Percentiles rank a stretch among this genome's conserved stretches.
phyloP scores from a whole-genome alignment of 2,888 invertebrate genomes.

The Ischnus inquisitorius region DNA sequence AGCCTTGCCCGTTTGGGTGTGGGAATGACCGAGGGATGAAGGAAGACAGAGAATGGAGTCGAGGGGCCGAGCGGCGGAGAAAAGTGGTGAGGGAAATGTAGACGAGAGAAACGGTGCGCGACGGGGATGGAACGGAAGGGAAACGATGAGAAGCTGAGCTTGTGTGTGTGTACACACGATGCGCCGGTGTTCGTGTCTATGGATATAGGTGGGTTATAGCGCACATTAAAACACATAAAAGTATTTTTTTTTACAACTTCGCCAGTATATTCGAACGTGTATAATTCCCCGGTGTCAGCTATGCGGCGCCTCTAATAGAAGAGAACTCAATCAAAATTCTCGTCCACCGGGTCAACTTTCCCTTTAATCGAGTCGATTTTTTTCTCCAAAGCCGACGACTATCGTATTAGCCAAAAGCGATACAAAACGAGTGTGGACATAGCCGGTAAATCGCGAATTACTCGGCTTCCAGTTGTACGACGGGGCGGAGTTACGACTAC shows the following conservation, averaged over 20 bases:
- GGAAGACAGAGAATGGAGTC: constrained; percentile 45
- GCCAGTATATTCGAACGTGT: no score
- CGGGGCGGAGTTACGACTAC: not conserved
- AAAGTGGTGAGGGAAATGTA: constrained; percentile 35
- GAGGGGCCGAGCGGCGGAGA: constrained; percentile 47
- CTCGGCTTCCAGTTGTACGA: not conserved
- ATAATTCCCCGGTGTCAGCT: constrained; percentile 58
- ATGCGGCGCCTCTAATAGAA: constrained; percentile 54
- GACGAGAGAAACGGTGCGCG: constrained; percentile 1
- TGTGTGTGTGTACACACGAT: constrained; percentile 31
- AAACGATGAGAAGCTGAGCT: constrained; percentile 47
- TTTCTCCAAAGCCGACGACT: constrained; percentile 22
- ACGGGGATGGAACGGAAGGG: constrained; percentile 36
- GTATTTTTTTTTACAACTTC: constrained; percentile 2
- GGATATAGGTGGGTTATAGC: not conserved
- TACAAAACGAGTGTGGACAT: not conserved
- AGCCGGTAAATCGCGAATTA: not conserved
- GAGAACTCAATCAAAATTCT: constrained; percentile 12
- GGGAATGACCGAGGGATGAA: constrained; percentile 52
- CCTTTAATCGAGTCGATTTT: constrained; percentile 37
- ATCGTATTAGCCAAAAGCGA: constrained; percentile 12
- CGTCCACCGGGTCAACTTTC: constrained; percentile 23
- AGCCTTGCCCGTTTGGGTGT: constrained; percentile 60
- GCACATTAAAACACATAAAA: constrained; percentile 7
- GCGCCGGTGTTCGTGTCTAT: constrained; percentile 6